These are phyloP conservation scores for Himalopsyche kuldschensis DNA, from an alignment of 2,888 invertebrate genomes.

Conservation along the genomic window DNA sequence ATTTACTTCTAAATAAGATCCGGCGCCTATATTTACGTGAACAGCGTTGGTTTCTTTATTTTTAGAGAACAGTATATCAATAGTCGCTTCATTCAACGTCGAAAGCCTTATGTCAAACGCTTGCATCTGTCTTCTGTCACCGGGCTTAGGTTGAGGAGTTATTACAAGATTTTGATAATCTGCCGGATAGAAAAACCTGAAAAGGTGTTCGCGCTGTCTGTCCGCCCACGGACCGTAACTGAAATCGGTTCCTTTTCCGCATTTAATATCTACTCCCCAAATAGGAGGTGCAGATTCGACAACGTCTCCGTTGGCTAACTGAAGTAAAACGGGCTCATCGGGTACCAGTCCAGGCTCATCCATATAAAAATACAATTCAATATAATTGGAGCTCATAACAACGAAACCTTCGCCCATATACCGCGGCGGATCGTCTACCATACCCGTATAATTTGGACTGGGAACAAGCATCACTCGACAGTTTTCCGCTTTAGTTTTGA, in stretches of 20 bases:
- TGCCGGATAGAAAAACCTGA: conserved; percentile 94
- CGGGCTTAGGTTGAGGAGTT: conserved; percentile 81
- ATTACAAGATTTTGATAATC: conserved; percentile 80
- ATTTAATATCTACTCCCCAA: conserved; percentile 94
- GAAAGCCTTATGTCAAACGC: conserved; percentile 91
- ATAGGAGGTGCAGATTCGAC: conserved; percentile 92
- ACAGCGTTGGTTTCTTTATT: conserved; percentile 93
- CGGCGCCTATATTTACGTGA: conserved; percentile 92
- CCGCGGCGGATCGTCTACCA: conserved; percentile 89
- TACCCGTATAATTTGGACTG: conserved; percentile 90
- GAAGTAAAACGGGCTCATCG: conserved; percentile 85
- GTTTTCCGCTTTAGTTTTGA: conserved; percentile 93
- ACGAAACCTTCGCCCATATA: conserved; percentile 99
- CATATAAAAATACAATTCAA: conserved; percentile 96
- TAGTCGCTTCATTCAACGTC: conserved; percentile 88
- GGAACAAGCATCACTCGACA: conserved; percentile 95
- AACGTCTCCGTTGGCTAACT: conserved; percentile 89
- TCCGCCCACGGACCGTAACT: conserved; percentile 99
- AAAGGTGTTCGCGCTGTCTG: conserved; percentile 91
- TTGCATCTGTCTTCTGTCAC: conserved; percentile 85
- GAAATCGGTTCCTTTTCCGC: conserved; percentile 93
- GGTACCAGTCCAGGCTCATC: conserved; percentile 94
- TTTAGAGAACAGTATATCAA: conserved; percentile 96
- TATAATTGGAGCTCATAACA: conserved; percentile 90
- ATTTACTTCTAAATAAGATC: conserved; percentile 95